phyloP scores from a whole-genome alignment of 2,888 invertebrate genomes.

The Polyploca ridens region DNA sequence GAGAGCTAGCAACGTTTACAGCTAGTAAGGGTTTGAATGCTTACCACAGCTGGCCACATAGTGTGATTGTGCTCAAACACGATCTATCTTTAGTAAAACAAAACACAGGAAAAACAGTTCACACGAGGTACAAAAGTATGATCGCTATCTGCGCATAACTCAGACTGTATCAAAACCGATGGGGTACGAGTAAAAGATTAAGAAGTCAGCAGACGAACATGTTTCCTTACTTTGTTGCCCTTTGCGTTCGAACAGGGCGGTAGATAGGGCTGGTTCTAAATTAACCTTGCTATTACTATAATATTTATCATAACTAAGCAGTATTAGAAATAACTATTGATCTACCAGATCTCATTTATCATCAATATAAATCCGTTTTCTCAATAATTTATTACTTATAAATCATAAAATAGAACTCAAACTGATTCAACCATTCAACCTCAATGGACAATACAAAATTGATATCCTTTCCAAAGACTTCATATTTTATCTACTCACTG shows the following conservation, averaged over 20 bases:
- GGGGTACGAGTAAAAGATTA: constrained; percentile 60
- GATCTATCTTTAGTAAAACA: no score
- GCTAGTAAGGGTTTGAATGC: no score
- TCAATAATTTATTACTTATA: constrained; percentile 12
- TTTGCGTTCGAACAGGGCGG: constrained; percentile 21
- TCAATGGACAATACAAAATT: constrained; percentile 10
- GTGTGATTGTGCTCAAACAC: no score
- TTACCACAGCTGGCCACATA: no score
- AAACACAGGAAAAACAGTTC: no score
- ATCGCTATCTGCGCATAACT: constrained; percentile 27
- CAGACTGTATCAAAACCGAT: constrained; percentile 32
- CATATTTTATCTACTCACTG: constrained; percentile 14
- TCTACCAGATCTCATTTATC: neutral
- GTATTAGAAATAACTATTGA: neutral
- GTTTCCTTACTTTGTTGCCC: constrained; percentile 64
- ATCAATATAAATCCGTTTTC: neutral
- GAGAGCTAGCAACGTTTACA: no score
- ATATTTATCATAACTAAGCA: neutral
- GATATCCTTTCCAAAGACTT: neutral
- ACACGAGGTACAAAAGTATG: neutral
- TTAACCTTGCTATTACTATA: neutral
- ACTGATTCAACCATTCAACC: constrained; percentile 21
- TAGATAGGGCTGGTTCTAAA: constrained; percentile 52
- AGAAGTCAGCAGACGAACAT: constrained; percentile 66
- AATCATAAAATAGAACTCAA: constrained; percentile 23